Conservation (phyloP, 2,113 vertebrate species). For the Garra rufa region DNA sequence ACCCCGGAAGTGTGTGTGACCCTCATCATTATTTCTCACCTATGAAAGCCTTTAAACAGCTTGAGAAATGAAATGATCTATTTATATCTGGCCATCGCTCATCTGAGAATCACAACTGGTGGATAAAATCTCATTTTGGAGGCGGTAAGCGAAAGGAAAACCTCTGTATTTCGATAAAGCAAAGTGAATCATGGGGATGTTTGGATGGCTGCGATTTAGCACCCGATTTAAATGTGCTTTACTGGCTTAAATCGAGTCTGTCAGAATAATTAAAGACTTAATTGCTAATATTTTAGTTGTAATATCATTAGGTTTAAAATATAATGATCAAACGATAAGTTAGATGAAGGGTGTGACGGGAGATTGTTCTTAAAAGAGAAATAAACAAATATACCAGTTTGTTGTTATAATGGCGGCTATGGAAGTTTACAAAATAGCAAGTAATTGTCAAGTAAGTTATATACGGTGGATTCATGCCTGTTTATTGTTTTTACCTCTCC, state of each 20-base stretch:
- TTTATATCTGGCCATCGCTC: background rate
- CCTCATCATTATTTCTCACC: slow-evolving; percentile 2
- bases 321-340: background rate
- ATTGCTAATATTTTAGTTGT: background rate
- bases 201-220: slow-evolving; percentile 30
- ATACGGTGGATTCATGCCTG: background rate
- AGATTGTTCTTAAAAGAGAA: background rate
- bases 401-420: background rate
- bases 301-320: too few relatives aligned
- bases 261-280: background rate
- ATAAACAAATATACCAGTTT: background rate
- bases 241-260: too few relatives aligned
- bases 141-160: slow-evolving; percentile 11
- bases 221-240: background rate
- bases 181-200: slow-evolving; percentile 8
- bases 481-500: background rate
- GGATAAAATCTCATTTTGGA: background rate
- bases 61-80: background rate
- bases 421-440: background rate
- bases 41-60: background rate
- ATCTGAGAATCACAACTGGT: background rate
- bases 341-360: background rate
- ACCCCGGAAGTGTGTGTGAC: slow-evolving; percentile 49
- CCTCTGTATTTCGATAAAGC: background rate
- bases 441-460: background rate